Base-by-base conservation (phyloP, 1,140 invertebrate species). In the Grapholita molesta region DNA sequence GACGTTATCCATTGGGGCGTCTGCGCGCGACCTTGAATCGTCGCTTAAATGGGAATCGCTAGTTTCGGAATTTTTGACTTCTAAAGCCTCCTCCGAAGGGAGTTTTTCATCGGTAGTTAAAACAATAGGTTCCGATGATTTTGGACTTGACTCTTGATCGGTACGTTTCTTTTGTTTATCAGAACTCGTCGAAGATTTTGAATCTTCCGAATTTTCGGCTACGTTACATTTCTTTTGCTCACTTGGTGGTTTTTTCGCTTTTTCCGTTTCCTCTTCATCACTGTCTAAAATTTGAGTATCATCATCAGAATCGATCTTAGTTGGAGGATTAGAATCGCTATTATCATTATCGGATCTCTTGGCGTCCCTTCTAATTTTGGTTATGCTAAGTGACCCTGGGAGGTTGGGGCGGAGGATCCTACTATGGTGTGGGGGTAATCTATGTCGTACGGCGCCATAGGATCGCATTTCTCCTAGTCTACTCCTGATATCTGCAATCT, bases 71-170 rank as follows among this genome's bases (percentile, higher is more conserved):
- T 69, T 21, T 70, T 81, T 88, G 67, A 65, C 82, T 71, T 90
- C 84, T 65, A 92, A 77, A 52, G 78, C 80, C 24, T 89, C 87
- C 70, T 92, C 92, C 2, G 88, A 77, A 2, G 89, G 88, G 18
- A 91, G 72, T 75, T 89, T 86, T 75, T 92, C 92, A 67, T 92
- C 90, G 0, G 91, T 88, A 9, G 90, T 86, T 25, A 92, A 76
- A 24, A 88, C 83, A 2, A 92, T 77, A 24, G 82, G 79, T 67
- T 78, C 73, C 0, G 66, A 38, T 21, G 21, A 2, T 53, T 66
- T 78, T n/a, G n/a, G n/a, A n/a, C n/a, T n/a, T n/a, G n/a, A n/a
- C 69, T 64, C 67, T 67, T 75, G 70, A 18, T 65, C 65, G 42
- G 24, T 72, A 73, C 8, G 64, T 74, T 68, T 68, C 73, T 30